A percentile compares a stretch with the other conserved stretches of the same genome.
Conservation (phyloP, 2,113 vertebrate species). For the Pyxicephalus adspersus region DNA sequence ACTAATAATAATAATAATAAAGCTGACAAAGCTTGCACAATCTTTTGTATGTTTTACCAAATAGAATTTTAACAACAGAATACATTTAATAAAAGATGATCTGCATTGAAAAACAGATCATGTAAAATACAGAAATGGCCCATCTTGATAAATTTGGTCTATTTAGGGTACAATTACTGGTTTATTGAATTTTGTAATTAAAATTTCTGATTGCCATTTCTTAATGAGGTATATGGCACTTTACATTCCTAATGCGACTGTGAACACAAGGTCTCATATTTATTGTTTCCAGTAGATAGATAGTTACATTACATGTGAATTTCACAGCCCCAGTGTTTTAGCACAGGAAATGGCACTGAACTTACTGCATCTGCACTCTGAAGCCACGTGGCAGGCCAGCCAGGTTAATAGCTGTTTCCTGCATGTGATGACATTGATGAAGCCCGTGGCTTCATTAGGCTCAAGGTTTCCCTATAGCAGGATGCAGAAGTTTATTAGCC, state of each 20-base stretch:
- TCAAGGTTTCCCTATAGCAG: slow-evolving; percentile 62
- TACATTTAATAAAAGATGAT: too few relatives aligned
- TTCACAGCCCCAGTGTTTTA: slow-evolving; percentile 22
- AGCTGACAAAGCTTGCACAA: too few relatives aligned
- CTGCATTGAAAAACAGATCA: neutral
- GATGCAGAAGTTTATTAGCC: slow-evolving; percentile 66
- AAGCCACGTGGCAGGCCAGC: slow-evolving; percentile 30
- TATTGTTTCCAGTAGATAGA: slow-evolving; percentile 27
- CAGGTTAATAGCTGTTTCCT: slow-evolving; percentile 56
- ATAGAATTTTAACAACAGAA: too few relatives aligned
- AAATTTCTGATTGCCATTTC: slow-evolving; percentile 42
- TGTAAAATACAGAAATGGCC: slow-evolving; percentile 16
- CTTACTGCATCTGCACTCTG: slow-evolving; percentile 29
- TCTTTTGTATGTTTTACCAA: too few relatives aligned
- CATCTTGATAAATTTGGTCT: slow-evolving; percentile 65
- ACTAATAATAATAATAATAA: too few relatives aligned
- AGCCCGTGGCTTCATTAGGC: slow-evolving; percentile 43
- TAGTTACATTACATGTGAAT: slow-evolving; percentile 37
- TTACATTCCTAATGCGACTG: slow-evolving; percentile 33
- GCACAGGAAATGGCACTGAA: slow-evolving; percentile 31
- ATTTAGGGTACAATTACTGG: slow-evolving; percentile 60
- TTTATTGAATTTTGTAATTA: slow-evolving; percentile 59
- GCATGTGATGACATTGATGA: slow-evolving; percentile 60
- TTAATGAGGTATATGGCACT: slow-evolving; percentile 29
- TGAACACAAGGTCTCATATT: slow-evolving; percentile 22